A percentile compares a stretch with the other conserved stretches of the same genome.
phyloP scores from a whole-genome alignment of 2,113 vertebrate species.

The Microtus richardsoni region DNA sequence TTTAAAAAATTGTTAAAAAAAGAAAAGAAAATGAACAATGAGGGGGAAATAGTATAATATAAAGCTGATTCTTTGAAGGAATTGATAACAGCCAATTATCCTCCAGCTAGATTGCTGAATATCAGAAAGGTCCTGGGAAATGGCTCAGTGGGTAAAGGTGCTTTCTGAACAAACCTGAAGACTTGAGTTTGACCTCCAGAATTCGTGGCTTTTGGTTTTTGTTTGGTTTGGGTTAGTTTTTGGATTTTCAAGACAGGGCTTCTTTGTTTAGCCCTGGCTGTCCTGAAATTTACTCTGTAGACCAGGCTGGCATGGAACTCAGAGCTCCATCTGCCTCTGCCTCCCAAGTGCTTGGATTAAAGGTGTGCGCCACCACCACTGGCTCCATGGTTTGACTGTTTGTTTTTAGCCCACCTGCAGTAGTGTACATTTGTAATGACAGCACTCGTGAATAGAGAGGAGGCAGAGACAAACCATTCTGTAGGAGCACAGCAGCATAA shows the following conservation, averaged over 20 bases:
- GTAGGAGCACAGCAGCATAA: background rate
- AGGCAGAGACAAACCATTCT: too few species aligned
- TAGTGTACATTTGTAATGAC: background rate
- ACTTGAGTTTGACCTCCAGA: background rate
- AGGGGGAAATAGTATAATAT: background rate
- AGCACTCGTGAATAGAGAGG: background rate
- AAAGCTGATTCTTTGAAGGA: background rate
- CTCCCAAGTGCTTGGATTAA: background rate
- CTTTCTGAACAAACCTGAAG: background rate
- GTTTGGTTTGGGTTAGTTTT: background rate
- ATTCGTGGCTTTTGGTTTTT: background rate
- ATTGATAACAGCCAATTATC: conserved; percentile 17
- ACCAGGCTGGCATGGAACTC: background rate
- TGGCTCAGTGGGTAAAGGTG: background rate
- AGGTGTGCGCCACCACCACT: background rate
- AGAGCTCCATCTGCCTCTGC: background rate
- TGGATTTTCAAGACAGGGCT: background rate
- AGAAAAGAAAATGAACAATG: too few species aligned
- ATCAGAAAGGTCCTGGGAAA: background rate
- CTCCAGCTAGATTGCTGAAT: background rate
- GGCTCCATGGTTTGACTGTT: background rate
- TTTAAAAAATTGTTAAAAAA: background rate
- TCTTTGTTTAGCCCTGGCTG: background rate
- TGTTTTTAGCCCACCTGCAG: background rate
- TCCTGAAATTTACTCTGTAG: background rate